Evolutionary conservation across 1,140 invertebrate genomes (phyloP).

Genomic region (Drosophila gunungcola): DNA sequence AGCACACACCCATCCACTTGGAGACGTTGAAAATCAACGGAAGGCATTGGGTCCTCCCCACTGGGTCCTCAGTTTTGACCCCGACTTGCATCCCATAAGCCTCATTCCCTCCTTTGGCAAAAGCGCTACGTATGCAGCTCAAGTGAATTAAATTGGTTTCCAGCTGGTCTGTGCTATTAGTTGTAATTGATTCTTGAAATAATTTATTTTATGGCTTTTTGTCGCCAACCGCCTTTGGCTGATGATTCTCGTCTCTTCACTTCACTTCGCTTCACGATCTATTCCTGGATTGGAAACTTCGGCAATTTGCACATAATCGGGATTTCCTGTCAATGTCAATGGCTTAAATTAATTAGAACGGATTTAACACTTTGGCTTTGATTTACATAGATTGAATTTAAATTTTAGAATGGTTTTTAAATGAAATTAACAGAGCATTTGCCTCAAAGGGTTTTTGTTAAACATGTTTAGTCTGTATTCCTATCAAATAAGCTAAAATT

Average conservation of each 20-base stretch:
- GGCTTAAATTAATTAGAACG: constrained; percentile 56
- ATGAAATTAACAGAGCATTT: not conserved
- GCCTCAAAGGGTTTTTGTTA: no score
- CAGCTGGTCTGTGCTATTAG: constrained; percentile 72
- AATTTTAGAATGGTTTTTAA: not conserved
- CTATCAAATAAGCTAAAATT: no score
- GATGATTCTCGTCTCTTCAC: not conserved
- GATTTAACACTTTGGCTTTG: constrained; percentile 26
- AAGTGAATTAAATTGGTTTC: constrained; percentile 71
- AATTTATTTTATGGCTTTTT: constrained; percentile 74
- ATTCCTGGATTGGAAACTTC: constrained; percentile 21
- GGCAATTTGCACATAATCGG: constrained; percentile 52
- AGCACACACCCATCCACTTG: not conserved
- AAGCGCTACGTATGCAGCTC: constrained; percentile 32
- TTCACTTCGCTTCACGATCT: not conserved
- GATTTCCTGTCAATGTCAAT: constrained; percentile 39
- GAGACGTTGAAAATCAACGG: constrained; percentile 8
- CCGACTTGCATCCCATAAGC: not conserved
- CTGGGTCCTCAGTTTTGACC: constrained; percentile 2
- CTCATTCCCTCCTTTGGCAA: not conserved
- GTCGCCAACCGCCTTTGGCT: constrained; percentile 44
- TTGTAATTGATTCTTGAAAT: constrained; percentile 75
- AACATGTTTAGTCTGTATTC: no score
- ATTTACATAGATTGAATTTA: constrained; percentile 7
- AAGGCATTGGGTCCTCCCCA: constrained; percentile 5